These are phyloP conservation scores for Hestina assimilis DNA, from an alignment of 1,140 invertebrate species.

Conservation along the genomic window DNA sequence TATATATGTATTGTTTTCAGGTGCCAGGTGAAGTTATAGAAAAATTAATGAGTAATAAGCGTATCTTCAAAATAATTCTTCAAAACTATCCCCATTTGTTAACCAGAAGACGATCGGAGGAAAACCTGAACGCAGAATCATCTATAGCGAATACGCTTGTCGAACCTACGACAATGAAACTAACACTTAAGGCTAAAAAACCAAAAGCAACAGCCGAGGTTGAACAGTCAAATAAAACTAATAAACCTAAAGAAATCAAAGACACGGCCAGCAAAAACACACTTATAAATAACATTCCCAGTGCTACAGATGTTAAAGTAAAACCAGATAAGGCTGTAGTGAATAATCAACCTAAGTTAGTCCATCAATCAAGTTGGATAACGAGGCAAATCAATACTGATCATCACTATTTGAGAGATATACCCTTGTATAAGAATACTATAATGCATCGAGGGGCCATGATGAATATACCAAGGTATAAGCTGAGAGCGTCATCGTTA, in stretches of 20 bases:
- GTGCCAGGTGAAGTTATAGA: conserved; percentile 67
- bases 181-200: conserved; percentile 51
- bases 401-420: conserved; percentile 84
- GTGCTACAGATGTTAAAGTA: neutral
- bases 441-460: conserved; percentile 76
- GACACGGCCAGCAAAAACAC: conserved; percentile 9
- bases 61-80: conserved; percentile 61
- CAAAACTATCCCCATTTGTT: conserved; percentile 61
- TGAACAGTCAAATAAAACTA: conserved; percentile 22
- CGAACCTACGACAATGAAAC: conserved; percentile 43
- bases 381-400: conserved; percentile 52
- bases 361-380: conserved; percentile 41
- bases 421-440: conserved; percentile 85
- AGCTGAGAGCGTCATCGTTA: conserved; percentile 89
- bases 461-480: conserved; percentile 81
- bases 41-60: conserved; percentile 62
- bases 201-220: conserved; percentile 29
- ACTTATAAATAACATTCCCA: conserved; percentile 9
- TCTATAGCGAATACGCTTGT: conserved; percentile 15
- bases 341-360: conserved; percentile 16
- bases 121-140: conserved; percentile 42
- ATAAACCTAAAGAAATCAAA: conserved; percentile 9
- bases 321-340: conserved; percentile 19
- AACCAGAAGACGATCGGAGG: conserved; percentile 47
- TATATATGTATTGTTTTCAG: conserved; percentile 35